Conservation (phyloP, 2,888 invertebrate genomes). For the Pyrgus malvae region DNA sequence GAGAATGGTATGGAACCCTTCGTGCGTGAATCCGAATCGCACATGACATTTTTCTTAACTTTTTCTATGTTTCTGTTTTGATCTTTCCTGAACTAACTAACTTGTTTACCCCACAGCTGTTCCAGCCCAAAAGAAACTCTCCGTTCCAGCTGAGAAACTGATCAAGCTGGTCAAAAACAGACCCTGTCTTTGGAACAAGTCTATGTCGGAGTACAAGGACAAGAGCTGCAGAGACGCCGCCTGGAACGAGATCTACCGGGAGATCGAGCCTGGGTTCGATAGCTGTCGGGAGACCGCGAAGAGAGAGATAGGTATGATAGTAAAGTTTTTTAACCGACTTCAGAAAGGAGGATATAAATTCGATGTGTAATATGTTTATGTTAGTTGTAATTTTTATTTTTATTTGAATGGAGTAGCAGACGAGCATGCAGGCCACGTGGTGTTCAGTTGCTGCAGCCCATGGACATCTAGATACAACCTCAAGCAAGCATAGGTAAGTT, state of each 20-base stretch:
- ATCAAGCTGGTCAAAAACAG: conserved; percentile 42
- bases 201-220: conserved; percentile 36
- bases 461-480: too few species aligned
- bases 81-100: neutral
- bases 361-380: too few species aligned
- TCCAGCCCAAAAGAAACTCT: conserved; percentile 18
- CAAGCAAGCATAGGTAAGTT: too few species aligned
- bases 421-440: too few species aligned
- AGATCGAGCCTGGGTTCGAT: conserved; percentile 45
- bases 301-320: conserved; percentile 41
- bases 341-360: too few species aligned
- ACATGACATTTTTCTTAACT: too few species aligned
- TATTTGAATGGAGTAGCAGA: too few species aligned
- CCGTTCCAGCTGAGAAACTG: conserved; percentile 41
- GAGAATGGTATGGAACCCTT: too few species aligned
- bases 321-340: too few species aligned
- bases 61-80: neutral
- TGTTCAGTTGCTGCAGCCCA: too few species aligned
- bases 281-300: conserved; percentile 36
- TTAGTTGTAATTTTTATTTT: too few species aligned
- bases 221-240: conserved; percentile 37
- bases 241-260: conserved; percentile 43
- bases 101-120: neutral
- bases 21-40: too few species aligned
- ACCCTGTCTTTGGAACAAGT: conserved; percentile 45